These are phyloP conservation scores for Oryctolagus cuniculus DNA, from an alignment of 2,113 vertebrate species.

Conservation along the genomic window mOryCun1.1 NC_091432.1:61614501-61615000, in stretches of 20 bases:
- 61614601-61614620: background rate
- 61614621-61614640: background rate
- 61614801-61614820: background rate
- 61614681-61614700: background rate
- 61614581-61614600: background rate
- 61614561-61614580: background rate
- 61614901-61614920: background rate
- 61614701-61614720: background rate
- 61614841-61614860: background rate
- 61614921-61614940: background rate
- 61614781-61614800: background rate
- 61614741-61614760: rapidly evolving
- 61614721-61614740: background rate
- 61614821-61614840: background rate
- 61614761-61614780: no score
- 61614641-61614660: background rate
- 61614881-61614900: background rate
- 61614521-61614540: background rate
- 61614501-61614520: background rate
- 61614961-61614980: background rate
- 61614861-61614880: background rate
- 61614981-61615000: background rate
- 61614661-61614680: background rate
- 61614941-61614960: background rate
- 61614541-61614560: background rate